Evolutionary conservation across 2,113 vertebrate genomes (phyloP).

Genomic region (Halichoeres trimaculatus): DNA sequence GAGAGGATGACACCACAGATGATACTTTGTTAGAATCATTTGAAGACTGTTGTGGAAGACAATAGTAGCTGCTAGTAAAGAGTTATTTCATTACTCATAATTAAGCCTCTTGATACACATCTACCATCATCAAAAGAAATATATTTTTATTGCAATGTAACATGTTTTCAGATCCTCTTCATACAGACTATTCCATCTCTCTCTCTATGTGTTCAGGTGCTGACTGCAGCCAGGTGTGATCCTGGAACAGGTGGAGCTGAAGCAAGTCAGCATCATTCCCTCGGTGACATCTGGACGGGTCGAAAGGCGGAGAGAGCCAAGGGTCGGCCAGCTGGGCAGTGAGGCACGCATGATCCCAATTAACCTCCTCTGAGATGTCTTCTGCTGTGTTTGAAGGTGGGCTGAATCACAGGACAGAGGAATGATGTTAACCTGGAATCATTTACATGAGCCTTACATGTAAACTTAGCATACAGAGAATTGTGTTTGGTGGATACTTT

Average conservation of each 20-base stretch:
- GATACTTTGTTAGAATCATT: too few relatives aligned
- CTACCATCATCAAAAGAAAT: too few relatives aligned
- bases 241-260: constrained; percentile 20
- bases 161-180: too few relatives aligned
- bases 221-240: constrained; percentile 1
- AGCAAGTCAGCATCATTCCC: constrained; percentile 18
- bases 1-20: too few relatives aligned
- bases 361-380: constrained; percentile 39
- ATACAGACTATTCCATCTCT: not conserved
- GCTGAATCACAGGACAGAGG: not conserved
- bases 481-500: too few relatives aligned
- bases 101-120: too few relatives aligned
- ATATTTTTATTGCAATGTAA: too few relatives aligned
- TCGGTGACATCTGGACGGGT: constrained; percentile 34
- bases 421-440: constrained; percentile 2
- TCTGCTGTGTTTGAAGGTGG: constrained; percentile 1
- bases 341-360: constrained; percentile 34
- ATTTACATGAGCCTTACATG: not conserved
- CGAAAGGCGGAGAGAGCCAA: constrained; percentile 2
- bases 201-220: not conserved
- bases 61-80: too few relatives aligned
- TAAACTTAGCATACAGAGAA: too few relatives aligned
- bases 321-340: constrained; percentile 35
- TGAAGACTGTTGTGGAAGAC: too few relatives aligned
- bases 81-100: too few relatives aligned